Conservation (phyloP, 2,113 vertebrate species). For the Miniopterus natalensis region DNA sequence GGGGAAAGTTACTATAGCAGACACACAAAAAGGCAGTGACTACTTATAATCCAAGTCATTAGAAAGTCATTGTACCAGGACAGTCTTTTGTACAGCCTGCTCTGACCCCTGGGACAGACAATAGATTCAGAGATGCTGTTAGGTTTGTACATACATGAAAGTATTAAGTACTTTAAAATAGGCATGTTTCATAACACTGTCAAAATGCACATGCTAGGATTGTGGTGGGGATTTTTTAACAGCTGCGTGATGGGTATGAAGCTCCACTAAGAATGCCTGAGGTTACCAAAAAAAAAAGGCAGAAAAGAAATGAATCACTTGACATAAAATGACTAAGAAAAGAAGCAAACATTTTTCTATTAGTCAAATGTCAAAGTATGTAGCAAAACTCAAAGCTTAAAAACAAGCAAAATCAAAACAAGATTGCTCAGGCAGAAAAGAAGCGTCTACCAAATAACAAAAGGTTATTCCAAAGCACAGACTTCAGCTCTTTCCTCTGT, state of each 20-base stretch:
- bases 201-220: background rate
- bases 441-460: conserved; percentile 46
- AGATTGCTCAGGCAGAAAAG: conserved; percentile 36
- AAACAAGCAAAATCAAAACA: conserved; percentile 55
- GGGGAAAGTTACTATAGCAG: background rate
- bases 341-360: conserved; percentile 70
- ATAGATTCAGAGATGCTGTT: background rate
- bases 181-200: background rate
- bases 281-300: background rate
- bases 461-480: conserved; percentile 20
- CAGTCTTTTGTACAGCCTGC: background rate
- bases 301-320: conserved; percentile 73
- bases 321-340: conserved; percentile 72
- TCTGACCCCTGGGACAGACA: background rate
- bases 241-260: conserved; percentile 64
- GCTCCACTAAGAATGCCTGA: conserved; percentile 31
- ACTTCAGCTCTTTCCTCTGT: conserved; percentile 12
- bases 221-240: background rate
- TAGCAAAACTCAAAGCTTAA: conserved; percentile 55
- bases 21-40: background rate
- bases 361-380: conserved; percentile 77
- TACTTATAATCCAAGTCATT: background rate
- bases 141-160: background rate
- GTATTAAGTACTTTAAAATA: conserved; percentile 31
- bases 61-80: background rate